Conservation (phyloP, 2,888 invertebrate species). For the Eilema depressum region DNA sequence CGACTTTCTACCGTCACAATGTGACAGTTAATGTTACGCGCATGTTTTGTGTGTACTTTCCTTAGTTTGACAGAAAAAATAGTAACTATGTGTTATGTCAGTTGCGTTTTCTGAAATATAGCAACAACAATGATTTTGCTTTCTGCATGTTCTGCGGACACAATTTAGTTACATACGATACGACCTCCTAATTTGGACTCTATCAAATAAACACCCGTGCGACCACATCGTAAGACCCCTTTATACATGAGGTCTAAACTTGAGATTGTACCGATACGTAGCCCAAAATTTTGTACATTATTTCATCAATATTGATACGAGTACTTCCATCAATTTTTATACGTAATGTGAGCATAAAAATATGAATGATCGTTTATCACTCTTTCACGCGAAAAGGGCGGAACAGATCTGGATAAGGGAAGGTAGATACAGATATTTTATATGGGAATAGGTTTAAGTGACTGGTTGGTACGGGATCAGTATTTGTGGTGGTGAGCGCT, state of each 20-base stretch:
- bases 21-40: conserved; percentile 68
- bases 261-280: no score
- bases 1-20: conserved; percentile 65
- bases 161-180: no score
- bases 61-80: conserved; percentile 17
- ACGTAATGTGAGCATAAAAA: neutral
- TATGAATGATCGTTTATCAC: neutral
- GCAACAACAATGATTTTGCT: neutral
- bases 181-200: no score
- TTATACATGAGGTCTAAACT: no score
- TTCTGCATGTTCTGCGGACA: neutral
- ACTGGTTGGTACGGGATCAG: neutral
- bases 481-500: no score
- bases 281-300: neutral
- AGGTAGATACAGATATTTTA: no score
- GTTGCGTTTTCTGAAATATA: neutral
- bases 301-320: neutral
- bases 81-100: neutral
- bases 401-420: no score
- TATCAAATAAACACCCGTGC: no score
- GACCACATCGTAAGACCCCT: no score
- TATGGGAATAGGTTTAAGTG: neutral
- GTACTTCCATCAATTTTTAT: neutral
- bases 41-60: conserved; percentile 21
- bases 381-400: neutral